Conservation (phyloP, 1,140 invertebrate species). For the Apis florea region DNA sequence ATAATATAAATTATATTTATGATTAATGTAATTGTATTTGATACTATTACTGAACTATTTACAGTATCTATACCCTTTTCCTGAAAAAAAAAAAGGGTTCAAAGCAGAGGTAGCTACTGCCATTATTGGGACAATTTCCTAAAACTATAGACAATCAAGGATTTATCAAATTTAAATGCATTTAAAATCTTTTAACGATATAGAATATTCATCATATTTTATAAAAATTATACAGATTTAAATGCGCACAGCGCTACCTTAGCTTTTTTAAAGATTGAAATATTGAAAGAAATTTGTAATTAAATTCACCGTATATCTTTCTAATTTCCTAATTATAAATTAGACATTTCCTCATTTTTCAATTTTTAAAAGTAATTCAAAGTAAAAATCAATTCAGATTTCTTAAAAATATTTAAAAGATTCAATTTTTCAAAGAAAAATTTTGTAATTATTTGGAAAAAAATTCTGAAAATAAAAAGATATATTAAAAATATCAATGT, state of each 20-base stretch:
- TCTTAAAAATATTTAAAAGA: neutral
- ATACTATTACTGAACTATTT: constrained; percentile 24
- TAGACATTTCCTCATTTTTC: neutral
- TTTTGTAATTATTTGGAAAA: too few relatives aligned
- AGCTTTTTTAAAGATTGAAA: neutral
- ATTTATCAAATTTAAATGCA: neutral
- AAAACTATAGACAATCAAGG: neutral
- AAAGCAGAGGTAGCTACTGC: constrained; percentile 11
- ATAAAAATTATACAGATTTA: neutral
- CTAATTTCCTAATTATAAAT: neutral
- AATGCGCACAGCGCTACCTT: constrained; percentile 19
- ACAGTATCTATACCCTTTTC: constrained; percentile 4
- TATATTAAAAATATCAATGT: too few relatives aligned
- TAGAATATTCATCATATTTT: too few relatives aligned
- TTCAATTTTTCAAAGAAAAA: too few relatives aligned
- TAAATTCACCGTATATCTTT: neutral
- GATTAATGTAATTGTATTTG: constrained; percentile 2
- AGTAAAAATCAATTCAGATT: neutral
- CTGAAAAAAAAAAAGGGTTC: neutral
- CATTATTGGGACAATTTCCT: neutral
- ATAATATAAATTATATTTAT: neutral
- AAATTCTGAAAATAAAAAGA: too few relatives aligned
- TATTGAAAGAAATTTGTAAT: constrained; percentile 19
- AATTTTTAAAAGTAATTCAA: neutral
- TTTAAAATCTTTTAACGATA: neutral